These are phyloP conservation scores for Campaea margaritaria DNA, from an alignment of 2,888 invertebrate genomes.

Conservation along the genomic window DNA sequence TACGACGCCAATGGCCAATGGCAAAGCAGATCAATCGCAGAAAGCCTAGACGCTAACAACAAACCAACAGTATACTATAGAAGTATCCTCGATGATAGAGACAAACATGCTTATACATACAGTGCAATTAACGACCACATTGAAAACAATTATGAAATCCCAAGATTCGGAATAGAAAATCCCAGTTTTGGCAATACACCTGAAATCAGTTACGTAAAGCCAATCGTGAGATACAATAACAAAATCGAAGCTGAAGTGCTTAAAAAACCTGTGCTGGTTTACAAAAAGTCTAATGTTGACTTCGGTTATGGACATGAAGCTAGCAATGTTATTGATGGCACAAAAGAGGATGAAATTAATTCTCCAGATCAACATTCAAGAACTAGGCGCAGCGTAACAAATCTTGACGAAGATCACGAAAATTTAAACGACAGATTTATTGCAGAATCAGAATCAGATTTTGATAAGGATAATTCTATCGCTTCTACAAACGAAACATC, in stretches of 20 bases:
- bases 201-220: constrained; percentile 35
- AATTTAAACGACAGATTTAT: background rate
- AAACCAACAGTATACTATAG: constrained; percentile 46
- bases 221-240: constrained; percentile 49
- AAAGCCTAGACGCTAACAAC: constrained; percentile 43
- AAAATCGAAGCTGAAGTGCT: constrained; percentile 32
- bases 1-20: constrained; percentile 80
- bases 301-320: constrained; percentile 24
- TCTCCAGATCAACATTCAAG: background rate
- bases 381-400: constrained; percentile 5
- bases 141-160: background rate
- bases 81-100: constrained; percentile 21
- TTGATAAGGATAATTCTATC: background rate
- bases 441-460: background rate
- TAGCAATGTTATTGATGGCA: constrained; percentile 1
- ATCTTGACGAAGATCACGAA: constrained; percentile 8
- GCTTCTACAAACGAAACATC: background rate
- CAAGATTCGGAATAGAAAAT: background rate
- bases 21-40: constrained; percentile 74
- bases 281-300: constrained; percentile 39
- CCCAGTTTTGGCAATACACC: constrained; percentile 19
- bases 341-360: constrained; percentile 1
- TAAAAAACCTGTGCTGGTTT: constrained; percentile 36
- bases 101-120: background rate
- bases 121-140: background rate